phyloP scores from a whole-genome alignment of 2,797 vertebrate species.

The Xiphorhynchus erythropygius region DNA sequence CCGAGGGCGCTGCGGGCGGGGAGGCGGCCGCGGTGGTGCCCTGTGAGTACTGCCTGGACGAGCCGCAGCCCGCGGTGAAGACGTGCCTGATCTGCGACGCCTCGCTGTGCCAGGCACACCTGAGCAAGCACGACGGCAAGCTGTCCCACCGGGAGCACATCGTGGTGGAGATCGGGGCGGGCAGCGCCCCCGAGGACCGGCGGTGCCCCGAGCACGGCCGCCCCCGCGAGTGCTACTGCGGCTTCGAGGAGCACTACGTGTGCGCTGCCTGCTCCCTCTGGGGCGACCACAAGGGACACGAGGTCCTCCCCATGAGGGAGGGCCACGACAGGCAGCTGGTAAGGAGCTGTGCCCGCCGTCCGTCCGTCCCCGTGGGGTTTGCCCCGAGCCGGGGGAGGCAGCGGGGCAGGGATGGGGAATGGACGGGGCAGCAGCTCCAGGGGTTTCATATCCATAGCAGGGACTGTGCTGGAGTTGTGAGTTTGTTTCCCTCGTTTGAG shows the following conservation, averaged over 20 bases:
- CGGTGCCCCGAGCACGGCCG: constrained; percentile 69
- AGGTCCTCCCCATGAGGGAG: not conserved
- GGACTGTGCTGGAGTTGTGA: not conserved
- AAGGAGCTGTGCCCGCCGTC: not conserved
- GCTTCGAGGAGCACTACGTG: constrained; percentile 52
- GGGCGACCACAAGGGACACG: constrained; percentile 72
- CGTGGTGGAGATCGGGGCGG: constrained; percentile 51
- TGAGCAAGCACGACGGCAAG: constrained; percentile 73
- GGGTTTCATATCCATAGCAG: too few species aligned
- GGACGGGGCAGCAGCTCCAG: too few species aligned
- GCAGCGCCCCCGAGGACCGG: not conserved
- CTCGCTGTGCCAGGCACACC: constrained; percentile 78
- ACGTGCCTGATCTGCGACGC: constrained; percentile 72
- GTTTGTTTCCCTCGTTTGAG: not conserved
- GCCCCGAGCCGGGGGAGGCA: too few species aligned
- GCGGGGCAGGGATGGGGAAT: too few species aligned
- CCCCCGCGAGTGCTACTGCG: constrained; percentile 77
- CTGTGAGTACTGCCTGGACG: constrained; percentile 33
- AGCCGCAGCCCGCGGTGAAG: constrained; percentile 55
- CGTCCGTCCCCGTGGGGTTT: too few species aligned
- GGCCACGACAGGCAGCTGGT: not conserved
- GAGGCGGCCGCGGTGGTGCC: not conserved
- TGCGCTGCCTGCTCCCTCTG: constrained; percentile 69
- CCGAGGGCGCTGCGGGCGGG: rapidly evolving
- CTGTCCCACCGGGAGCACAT: constrained; percentile 33